Base-by-base conservation (phyloP, 1,140 invertebrate species). In the Brachionus calyciflorus region DNA sequence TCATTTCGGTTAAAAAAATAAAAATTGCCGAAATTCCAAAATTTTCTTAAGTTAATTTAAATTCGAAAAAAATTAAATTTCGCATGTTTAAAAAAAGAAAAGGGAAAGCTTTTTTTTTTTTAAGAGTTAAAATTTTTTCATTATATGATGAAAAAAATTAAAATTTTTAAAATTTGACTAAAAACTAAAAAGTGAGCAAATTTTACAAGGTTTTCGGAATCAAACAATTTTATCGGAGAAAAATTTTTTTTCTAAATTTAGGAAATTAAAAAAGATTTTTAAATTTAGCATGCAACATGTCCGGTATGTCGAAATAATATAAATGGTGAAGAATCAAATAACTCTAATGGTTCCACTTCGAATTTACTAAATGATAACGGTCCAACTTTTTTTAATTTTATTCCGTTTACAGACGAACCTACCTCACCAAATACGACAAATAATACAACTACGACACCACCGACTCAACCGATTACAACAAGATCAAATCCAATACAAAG, bases 221-320 rank as follows among this genome's bases (percentile, higher is more conserved):
- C 19, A 48, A 44, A 44, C 10, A 44, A 44, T 2, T 44, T 44
- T 44, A 12, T 44, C 1, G n/a, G 41, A 44, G 1, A 49, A 49
- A n/a, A 49, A 49, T 10, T 55, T 28, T 10, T 30, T 14, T 3
- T 28, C 0, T 55, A 28, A 3, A 26, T 28, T 55, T 3, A 55
- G 28, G 12, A 5, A 10, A 28, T 14, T 28, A 55, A 26, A 55
- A 21, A 0, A n/a, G n/a, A 5, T 55, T 60, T 60, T 12, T 19
- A 17, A 17, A 51, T 37, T 6, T 33, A 73, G 69, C 69, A 73
- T 17, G 69, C 69, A 17, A 73, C 69, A 51, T 73, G 69, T 73
- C 69, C 69, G 24, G 69, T 73, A 0, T 73, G 69, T 33, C 30
- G 69, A 10, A 73, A 19, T 40, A 73, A 73, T 41, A 65, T 65